A percentile compares a stretch with the other conserved stretches of the same genome.
Conservation (phyloP, 2,797 vertebrate species). For the Epinephelus awoara region DNA sequence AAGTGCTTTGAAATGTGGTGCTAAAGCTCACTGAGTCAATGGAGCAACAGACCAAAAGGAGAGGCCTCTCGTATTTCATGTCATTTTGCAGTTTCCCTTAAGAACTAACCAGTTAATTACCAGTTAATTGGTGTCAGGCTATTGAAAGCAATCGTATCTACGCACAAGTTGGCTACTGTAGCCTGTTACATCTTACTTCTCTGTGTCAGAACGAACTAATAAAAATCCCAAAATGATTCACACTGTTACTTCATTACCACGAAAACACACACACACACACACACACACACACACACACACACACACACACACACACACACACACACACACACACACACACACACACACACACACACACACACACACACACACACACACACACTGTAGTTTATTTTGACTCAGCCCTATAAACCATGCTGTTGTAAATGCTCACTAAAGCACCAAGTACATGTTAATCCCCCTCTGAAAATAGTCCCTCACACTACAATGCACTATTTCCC, state of each 20-base stretch:
- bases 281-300: neutral
- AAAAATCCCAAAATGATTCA: neutral
- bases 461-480: neutral
- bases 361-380: neutral
- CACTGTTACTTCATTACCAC: no score
- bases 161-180: no score
- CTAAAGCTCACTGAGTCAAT: no score
- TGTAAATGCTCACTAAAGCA: neutral
- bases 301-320: neutral
- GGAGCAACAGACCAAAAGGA: no score
- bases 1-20: no score
- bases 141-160: no score
- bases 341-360: neutral
- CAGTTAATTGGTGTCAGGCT: no score
- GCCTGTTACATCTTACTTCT: neutral
- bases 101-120: no score
- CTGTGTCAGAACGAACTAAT: neutral
- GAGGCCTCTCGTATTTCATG: no score
- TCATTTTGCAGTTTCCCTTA: no score
- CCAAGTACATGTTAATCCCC: slow-evolving; percentile 7
- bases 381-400: neutral
- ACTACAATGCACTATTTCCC: neutral
- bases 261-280: no score
- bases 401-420: neutral
- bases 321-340: neutral